phyloP scores from a whole-genome alignment of 92 coral and sea anemone genomes.

The Muricea muricata region DNA sequence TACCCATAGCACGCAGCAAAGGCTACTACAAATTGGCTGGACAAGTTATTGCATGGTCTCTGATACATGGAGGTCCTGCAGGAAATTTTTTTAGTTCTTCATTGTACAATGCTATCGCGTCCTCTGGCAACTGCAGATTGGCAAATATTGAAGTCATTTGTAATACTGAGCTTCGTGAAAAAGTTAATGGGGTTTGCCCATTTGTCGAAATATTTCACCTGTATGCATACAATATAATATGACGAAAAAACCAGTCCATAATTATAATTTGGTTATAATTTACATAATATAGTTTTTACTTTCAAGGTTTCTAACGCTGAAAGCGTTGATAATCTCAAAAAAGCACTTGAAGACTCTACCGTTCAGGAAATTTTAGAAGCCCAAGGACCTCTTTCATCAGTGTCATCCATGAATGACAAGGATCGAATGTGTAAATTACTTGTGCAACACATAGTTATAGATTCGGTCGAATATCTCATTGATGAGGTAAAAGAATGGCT shows the following conservation, averaged over 20 bases:
- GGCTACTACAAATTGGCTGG: background rate
- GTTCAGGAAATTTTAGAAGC: background rate
- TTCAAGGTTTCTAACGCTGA: background rate
- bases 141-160: background rate
- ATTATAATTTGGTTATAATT: too few relatives aligned
- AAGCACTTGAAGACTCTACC: background rate
- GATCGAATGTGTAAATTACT: background rate
- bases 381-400: constrained; percentile 4
- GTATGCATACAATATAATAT: background rate
- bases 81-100: background rate
- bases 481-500: background rate
- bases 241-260: too few relatives aligned
- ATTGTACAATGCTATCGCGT: background rate
- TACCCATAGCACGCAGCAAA: background rate
- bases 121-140: background rate
- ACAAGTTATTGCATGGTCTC: background rate
- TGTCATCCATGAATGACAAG: background rate
- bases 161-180: background rate
- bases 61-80: background rate
- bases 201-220: background rate
- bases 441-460: background rate
- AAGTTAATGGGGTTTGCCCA: background rate
- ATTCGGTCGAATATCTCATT: background rate
- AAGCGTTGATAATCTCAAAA: background rate
- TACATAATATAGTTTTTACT: background rate